Percentiles rank a stretch among this genome's conserved stretches.
Conservation (phyloP, 2,888 invertebrate species). For the Spisula solida region DNA sequence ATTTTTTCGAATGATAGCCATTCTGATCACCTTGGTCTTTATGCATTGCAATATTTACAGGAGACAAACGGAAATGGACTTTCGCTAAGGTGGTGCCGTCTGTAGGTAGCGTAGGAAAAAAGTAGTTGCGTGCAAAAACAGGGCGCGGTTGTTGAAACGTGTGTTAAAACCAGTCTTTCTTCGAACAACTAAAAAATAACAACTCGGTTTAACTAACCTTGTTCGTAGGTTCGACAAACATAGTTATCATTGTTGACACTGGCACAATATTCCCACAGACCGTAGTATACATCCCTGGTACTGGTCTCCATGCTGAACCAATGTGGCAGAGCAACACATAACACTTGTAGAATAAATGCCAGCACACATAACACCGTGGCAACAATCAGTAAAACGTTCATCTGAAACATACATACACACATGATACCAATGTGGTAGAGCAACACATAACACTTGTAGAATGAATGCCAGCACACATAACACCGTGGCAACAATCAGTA, state of each 20-base stretch:
- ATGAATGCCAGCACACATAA: slow-evolving; percentile 41
- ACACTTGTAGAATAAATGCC: slow-evolving; percentile 49
- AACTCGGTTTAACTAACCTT: slow-evolving; percentile 32
- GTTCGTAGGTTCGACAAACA: slow-evolving; percentile 46
- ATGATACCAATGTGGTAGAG: slow-evolving; percentile 35
- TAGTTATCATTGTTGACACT: slow-evolving; percentile 57
- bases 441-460: slow-evolving; percentile 51
- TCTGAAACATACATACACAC: slow-evolving; percentile 39
- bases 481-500: slow-evolving; percentile 40
- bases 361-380: slow-evolving; percentile 36
- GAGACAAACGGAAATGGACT: too few species aligned
- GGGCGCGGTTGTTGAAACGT: too few species aligned
- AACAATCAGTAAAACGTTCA: slow-evolving; percentile 52
- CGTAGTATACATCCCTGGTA: slow-evolving; percentile 37
- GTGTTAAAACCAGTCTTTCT: too few species aligned
- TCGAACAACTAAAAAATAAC: too few species aligned
- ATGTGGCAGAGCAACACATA: slow-evolving; percentile 58
- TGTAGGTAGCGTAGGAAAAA: too few species aligned
- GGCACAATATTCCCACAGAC: slow-evolving; percentile 55
- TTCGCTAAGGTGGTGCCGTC: too few species aligned
- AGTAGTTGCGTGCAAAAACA: too few species aligned
- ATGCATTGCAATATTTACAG: too few species aligned
- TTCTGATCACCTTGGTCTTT: too few species aligned
- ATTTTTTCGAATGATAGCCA: too few species aligned
- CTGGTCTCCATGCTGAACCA: slow-evolving; percentile 42